Percentiles rank a stretch among this genome's conserved stretches.
Conservation (phyloP, 2,113 vertebrate species). For the Thalassarche chlororhynchos region DNA sequence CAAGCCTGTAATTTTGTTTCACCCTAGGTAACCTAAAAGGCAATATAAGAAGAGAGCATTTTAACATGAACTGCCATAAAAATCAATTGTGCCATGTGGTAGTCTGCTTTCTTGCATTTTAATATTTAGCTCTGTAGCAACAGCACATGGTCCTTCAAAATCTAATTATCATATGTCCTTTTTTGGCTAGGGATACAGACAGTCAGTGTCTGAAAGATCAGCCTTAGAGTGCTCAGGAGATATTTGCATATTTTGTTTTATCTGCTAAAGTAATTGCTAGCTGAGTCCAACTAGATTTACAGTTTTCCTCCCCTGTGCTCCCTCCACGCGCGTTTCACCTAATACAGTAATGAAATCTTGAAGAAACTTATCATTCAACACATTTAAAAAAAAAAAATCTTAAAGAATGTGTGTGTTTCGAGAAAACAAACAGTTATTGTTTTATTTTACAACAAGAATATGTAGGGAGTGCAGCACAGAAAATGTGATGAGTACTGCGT, state of each 20-base stretch:
- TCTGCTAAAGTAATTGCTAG: conserved; percentile 11
- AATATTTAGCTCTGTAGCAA: conserved; percentile 45
- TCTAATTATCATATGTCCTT: conserved; percentile 19
- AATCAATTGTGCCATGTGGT: conserved; percentile 51
- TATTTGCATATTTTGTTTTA: conserved; percentile 25
- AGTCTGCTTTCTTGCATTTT: conserved; percentile 58
- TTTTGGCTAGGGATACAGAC: conserved; percentile 4
- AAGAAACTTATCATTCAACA: not conserved
- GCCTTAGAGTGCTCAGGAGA: not conserved
- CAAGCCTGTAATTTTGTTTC: conserved; percentile 78
- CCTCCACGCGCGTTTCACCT: not conserved
- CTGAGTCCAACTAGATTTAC: not conserved
- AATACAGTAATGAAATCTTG: not conserved
- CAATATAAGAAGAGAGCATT: conserved; percentile 71
- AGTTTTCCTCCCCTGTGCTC: not conserved
- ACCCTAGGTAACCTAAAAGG: conserved; percentile 78
- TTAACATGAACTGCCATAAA: conserved; percentile 69
- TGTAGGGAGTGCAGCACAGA: not conserved
- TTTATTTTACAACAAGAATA: not conserved
- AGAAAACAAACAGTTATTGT: not conserved
- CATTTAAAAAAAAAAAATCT: not conserved
- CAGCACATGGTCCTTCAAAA: conserved; percentile 36
- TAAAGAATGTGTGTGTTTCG: not conserved
- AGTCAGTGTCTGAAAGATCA: not conserved
- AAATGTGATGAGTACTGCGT: not conserved